Conservation (phyloP, 2,888 invertebrate genomes). For the Mongoloraphidia duomilia region DNA sequence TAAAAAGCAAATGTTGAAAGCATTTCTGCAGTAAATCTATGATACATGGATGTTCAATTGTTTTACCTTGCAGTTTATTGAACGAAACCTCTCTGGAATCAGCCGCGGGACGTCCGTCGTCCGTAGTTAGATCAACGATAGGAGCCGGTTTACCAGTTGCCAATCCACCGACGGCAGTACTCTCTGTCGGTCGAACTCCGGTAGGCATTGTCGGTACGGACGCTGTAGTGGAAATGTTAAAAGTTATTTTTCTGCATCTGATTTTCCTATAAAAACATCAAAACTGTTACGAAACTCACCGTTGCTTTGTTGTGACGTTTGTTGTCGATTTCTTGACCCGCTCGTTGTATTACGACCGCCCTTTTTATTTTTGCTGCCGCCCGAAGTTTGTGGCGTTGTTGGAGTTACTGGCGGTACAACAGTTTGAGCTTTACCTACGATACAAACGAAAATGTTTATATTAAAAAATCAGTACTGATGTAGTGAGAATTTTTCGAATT, state of each 20-base stretch:
- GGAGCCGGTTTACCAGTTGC: slow-evolving; percentile 41
- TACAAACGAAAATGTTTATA: too few species aligned
- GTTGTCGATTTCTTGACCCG: slow-evolving; percentile 8
- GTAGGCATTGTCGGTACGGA: slow-evolving; percentile 23
- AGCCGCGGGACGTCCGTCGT: slow-evolving; percentile 45
- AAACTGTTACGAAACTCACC: too few species aligned
- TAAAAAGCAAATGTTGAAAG: too few species aligned
- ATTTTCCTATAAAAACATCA: too few species aligned
- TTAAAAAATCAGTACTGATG: background rate
- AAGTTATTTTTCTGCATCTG: too few species aligned
- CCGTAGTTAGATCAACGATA: slow-evolving; percentile 47
- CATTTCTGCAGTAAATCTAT: background rate
- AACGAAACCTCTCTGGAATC: slow-evolving; percentile 62
- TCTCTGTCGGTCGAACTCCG: slow-evolving; percentile 51
- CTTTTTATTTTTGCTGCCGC: background rate
- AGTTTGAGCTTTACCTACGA: background rate
- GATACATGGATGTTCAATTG: background rate
- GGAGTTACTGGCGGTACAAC: background rate
- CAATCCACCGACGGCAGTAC: slow-evolving; percentile 56
- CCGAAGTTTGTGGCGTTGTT: too few species aligned
- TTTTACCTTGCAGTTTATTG: slow-evolving; percentile 53
- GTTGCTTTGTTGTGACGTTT: background rate
- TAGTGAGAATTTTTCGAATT: too few species aligned
- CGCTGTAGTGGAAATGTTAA: background rate
- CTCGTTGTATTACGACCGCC: slow-evolving; percentile 6